A percentile compares a stretch with the other conserved stretches of the same genome.
Evolutionary conservation across 30 jellyfish, hydroid and myxozoan species (phyloP).

Genomic region (Haliclystus octoradiatus): DNA sequence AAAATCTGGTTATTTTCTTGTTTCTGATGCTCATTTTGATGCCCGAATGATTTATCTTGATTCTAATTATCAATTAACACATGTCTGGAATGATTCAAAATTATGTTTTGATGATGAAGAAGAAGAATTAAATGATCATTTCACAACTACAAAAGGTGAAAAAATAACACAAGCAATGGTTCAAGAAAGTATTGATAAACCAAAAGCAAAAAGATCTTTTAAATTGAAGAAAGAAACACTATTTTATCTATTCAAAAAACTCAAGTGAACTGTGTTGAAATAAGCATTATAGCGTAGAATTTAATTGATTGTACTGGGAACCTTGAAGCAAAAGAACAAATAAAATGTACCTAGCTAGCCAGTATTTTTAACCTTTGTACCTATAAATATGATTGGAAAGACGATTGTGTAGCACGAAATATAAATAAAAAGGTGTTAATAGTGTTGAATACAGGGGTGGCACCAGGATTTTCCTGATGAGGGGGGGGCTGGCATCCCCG

Average conservation of each 20-base stretch:
- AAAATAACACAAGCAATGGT: slow-evolving; percentile 56
- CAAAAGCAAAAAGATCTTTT: slow-evolving; percentile 74
- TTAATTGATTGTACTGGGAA: too few relatives aligned
- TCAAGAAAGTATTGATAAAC: slow-evolving; percentile 56
- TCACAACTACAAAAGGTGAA: slow-evolving; percentile 30
- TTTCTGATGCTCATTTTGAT: slow-evolving; percentile 76
- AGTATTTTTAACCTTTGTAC: too few relatives aligned
- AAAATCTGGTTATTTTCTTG: slow-evolving; percentile 48
- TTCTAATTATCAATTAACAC: slow-evolving; percentile 24
- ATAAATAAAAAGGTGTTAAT: too few relatives aligned
- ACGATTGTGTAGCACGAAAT: too few relatives aligned
- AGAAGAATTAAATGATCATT: slow-evolving; percentile 34
- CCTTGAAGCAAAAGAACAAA: too few relatives aligned
- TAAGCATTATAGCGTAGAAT: too few relatives aligned
- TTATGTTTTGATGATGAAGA: slow-evolving; percentile 15
- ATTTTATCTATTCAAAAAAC: slow-evolving; percentile 48
- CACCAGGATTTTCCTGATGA: too few relatives aligned
- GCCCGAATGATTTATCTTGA: slow-evolving; percentile 62
- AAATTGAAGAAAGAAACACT: slow-evolving; percentile 66
- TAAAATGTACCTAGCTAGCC: too few relatives aligned
- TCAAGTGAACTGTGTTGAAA: too few relatives aligned
- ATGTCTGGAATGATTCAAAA: slow-evolving; percentile 31
- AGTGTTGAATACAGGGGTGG: too few relatives aligned
- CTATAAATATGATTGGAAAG: too few relatives aligned
- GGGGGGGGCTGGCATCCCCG: too few relatives aligned